Base-by-base conservation (phyloP, 2,888 invertebrate species). In the Thalpophila matura region DNA sequence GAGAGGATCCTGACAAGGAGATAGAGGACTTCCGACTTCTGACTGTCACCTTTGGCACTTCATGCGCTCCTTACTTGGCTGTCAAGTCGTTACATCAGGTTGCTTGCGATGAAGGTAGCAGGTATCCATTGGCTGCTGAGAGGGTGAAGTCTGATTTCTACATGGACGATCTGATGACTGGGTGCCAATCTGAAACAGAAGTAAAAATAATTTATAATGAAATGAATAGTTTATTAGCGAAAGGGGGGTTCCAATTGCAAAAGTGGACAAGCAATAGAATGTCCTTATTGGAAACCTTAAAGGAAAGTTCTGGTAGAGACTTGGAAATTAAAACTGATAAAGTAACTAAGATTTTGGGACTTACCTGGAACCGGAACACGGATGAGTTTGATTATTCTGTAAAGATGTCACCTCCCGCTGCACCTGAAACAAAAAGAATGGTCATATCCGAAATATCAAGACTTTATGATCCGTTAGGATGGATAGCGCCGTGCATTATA, bases 221-320 rank as follows among this genome's bases (percentile, higher is more conserved):
- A 24, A 10, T 49, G 2, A 49, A 26, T 45, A 3, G 9, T 4
- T 31, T 45, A 29, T 10, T 45, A 45, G 16, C 7, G 10, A 45
- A 45, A 10, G 22, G 49, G 10, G 49, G 49, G 0, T 49, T 49
- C 16, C 3, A 26, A 24, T 14, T 49, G 6, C 49, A 49, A 37
- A 49, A 49, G 5, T 49, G 49, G 49, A 16, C 37, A 26, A 49
- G 49, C 10, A 49, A 49, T 37, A 49, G 26, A 12, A 9, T 16
- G 24, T 2, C 24, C 1, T 37, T 37, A 7, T 16, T 49, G 14
- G 35, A 35, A 14, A 14, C 4, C 2, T 35, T 35, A 35, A 14
- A 35, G 5, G 35, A 35, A 35, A 14, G 16, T 4, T 35, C 16
- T n/a, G 35, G 35, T 5, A 35, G n/a, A 14, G 35, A 35, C n/a